These are phyloP conservation scores for Lordiphosa clarofinis DNA, from an alignment of 1,140 invertebrate species.

Conservation along the genomic window DNA sequence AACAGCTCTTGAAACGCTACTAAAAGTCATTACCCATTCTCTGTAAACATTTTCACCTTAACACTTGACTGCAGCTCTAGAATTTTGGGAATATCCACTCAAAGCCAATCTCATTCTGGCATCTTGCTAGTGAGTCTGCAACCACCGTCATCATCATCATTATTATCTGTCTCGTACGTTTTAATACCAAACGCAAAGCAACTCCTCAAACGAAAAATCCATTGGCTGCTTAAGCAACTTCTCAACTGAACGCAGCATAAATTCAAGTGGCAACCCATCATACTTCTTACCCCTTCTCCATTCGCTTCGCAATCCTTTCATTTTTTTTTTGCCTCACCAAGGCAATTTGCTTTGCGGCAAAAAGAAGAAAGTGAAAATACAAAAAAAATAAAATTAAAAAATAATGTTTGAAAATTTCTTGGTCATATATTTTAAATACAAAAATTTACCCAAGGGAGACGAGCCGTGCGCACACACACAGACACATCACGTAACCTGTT, in stretches of 20 bases:
- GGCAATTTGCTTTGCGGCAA: slow-evolving; percentile 49
- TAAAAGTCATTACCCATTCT: too few relatives aligned
- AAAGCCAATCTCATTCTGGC: slow-evolving; percentile 14
- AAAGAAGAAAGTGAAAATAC: slow-evolving; percentile 9
- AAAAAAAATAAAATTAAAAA: slow-evolving; percentile 63
- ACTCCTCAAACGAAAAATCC: slow-evolving; percentile 3
- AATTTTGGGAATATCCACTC: too few relatives aligned
- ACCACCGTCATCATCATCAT: slow-evolving; percentile 2
- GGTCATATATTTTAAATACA: slow-evolving; percentile 73
- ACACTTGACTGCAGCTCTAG: too few relatives aligned
- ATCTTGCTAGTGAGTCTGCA: slow-evolving; percentile 11
- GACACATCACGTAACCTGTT: slow-evolving; percentile 43
- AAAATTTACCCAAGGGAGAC: slow-evolving; percentile 71
- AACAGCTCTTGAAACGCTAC: too few relatives aligned
- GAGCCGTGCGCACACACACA: slow-evolving; percentile 32
- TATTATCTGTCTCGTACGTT: slow-evolving; percentile 25
- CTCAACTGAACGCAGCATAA: slow-evolving; percentile 33
- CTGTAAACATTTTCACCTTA: too few relatives aligned
- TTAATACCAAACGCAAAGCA: slow-evolving; percentile 7
- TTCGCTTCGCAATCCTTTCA: slow-evolving; percentile 19
- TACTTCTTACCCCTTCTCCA: slow-evolving; percentile 13
- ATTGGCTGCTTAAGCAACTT: slow-evolving; percentile 2
- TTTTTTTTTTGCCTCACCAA: slow-evolving; percentile 9
- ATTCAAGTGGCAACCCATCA: slow-evolving; percentile 16
- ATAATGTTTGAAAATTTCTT: slow-evolving; percentile 73